These are phyloP conservation scores for Dasyprocta punctata DNA, from an alignment of 2,113 vertebrate species.

Conservation along the genomic window DNA sequence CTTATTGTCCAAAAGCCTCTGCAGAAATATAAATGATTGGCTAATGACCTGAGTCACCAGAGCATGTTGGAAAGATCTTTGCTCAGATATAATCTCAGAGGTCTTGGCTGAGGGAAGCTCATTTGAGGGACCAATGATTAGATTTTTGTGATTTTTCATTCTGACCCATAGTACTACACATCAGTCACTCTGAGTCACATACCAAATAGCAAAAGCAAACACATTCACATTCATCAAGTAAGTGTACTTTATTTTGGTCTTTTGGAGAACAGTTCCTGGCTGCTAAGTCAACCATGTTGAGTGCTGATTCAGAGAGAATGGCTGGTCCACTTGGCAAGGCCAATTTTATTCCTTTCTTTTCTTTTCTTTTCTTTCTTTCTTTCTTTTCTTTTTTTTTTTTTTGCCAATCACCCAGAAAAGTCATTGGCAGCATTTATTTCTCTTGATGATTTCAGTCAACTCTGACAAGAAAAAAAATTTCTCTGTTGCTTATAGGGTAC, in stretches of 20 bases:
- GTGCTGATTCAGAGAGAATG: slow-evolving; percentile 55
- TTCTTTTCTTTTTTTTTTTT: not conserved
- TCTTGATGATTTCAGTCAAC: slow-evolving; percentile 66
- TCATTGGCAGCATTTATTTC: slow-evolving; percentile 68
- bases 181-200: slow-evolving; percentile 48
- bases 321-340: slow-evolving; percentile 38
- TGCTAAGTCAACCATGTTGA: slow-evolving; percentile 60
- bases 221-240: slow-evolving; percentile 41
- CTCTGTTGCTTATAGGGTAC: not conserved
- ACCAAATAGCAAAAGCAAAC: slow-evolving; percentile 36
- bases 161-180: not conserved
- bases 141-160: slow-evolving; percentile 44
- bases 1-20: slow-evolving; percentile 65
- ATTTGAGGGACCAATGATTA: slow-evolving; percentile 51
- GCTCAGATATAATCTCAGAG: slow-evolving; percentile 40
- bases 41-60: slow-evolving; percentile 46
- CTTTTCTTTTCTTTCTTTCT: no score
- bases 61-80: slow-evolving; percentile 47
- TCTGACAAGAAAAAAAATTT: slow-evolving; percentile 59
- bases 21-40: slow-evolving; percentile 58
- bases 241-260: slow-evolving; percentile 51
- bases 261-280: slow-evolving; percentile 30
- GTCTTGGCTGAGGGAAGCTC: slow-evolving; percentile 48
- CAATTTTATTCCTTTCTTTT: not conserved
- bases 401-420: not conserved